Conservation (phyloP, 2,113 vertebrate species). For the Hippoglossus stenolepis region DNA sequence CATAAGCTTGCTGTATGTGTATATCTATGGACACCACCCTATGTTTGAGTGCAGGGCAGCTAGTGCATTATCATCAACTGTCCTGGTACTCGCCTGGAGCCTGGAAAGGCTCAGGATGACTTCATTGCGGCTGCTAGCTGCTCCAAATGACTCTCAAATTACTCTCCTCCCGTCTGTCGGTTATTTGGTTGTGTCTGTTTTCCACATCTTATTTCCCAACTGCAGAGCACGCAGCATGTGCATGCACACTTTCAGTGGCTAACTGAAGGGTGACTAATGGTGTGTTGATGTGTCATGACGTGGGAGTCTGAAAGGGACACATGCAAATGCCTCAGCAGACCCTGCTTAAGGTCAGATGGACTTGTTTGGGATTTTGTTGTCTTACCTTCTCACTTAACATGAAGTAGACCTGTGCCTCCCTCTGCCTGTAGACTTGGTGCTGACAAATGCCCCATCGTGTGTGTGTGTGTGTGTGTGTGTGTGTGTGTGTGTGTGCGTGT, state of each 20-base stretch:
- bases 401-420: constrained; percentile 29
- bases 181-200: constrained; percentile 58
- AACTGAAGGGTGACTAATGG: constrained; percentile 44
- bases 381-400: constrained; percentile 35
- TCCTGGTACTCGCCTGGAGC: constrained; percentile 37
- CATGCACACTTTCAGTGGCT: constrained; percentile 19
- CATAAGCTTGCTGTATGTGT: neutral
- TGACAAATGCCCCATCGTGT: constrained; percentile 5
- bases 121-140: constrained; percentile 49
- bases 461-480: no score
- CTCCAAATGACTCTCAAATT: constrained; percentile 60
- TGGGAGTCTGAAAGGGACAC: constrained; percentile 26
- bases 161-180: constrained; percentile 42
- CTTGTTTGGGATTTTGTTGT: constrained; percentile 42
- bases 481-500: no score
- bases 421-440: neutral
- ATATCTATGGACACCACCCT: constrained; percentile 2
- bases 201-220: constrained; percentile 51
- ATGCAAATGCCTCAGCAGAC: constrained; percentile 28
- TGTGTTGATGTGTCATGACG: constrained; percentile 49
- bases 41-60: constrained; percentile 14
- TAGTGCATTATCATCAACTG: constrained; percentile 39
- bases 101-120: constrained; percentile 52
- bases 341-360: constrained; percentile 42
- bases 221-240: constrained; percentile 2